These are phyloP conservation scores for Loris lydekkerianus DNA, from an alignment of 2,797 vertebrate genomes.

Conservation along the genomic window DNA sequence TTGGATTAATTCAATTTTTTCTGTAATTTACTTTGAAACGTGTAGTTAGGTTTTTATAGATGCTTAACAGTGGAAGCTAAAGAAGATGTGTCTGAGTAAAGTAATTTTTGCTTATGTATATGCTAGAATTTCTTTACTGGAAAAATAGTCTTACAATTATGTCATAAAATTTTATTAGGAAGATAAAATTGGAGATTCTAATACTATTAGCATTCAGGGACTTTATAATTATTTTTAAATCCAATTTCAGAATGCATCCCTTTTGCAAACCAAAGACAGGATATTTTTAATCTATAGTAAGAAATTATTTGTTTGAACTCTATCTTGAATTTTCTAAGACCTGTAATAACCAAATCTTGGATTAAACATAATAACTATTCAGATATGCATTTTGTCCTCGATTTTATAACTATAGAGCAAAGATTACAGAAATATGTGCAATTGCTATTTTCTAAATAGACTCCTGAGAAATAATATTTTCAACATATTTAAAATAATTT, in stretches of 20 bases:
- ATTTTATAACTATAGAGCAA: constrained; percentile 3
- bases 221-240: neutral
- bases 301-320: constrained; percentile 32
- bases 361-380: constrained; percentile 29
- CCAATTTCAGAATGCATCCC: neutral
- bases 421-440: neutral
- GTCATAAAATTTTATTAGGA: constrained; percentile 48
- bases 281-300: neutral
- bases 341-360: neutral
- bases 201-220: neutral
- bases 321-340: constrained; percentile 38
- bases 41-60: neutral
- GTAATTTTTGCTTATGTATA: constrained; percentile 12
- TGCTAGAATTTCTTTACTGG: constrained; percentile 14
- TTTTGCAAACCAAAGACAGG: neutral
- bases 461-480: neutral
- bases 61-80: neutral
- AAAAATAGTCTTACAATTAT: constrained; percentile 55
- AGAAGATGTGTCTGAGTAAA: neutral
- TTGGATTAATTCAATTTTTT: constrained; percentile 50
- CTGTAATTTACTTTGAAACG: neutral
- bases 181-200: constrained; percentile 8
- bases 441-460: neutral
- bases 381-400: neutral
- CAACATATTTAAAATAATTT: neutral